phyloP scores from a whole-genome alignment of 92 coral and sea anemone genomes.

The Porites cylindrica region DNA sequence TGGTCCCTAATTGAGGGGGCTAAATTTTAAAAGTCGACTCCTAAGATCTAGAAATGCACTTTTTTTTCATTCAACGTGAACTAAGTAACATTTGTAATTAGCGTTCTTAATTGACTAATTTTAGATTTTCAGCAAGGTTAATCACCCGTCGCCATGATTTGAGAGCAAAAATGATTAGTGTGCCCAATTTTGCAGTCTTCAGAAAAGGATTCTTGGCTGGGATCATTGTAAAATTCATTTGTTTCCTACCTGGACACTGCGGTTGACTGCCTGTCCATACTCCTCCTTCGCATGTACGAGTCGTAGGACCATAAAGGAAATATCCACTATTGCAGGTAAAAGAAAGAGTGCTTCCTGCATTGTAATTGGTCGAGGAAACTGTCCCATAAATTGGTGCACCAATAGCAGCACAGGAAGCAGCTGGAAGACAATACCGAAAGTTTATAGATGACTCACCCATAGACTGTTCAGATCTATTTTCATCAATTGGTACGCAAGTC shows the following conservation, averaged over 20 bases:
- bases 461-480: too few relatives aligned
- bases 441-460: neutral
- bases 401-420: slow-evolving; percentile 72
- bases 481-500: too few relatives aligned
- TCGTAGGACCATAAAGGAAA: slow-evolving; percentile 64
- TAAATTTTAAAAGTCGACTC: too few relatives aligned
- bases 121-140: too few relatives aligned
- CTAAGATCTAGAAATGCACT: too few relatives aligned
- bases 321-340: slow-evolving; percentile 84
- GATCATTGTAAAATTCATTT: neutral
- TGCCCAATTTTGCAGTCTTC: neutral
- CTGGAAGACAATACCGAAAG: slow-evolving; percentile 24
- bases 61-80: too few relatives aligned
- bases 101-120: too few relatives aligned
- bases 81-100: too few relatives aligned
- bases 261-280: slow-evolving; percentile 86
- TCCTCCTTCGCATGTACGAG: slow-evolving; percentile 76
- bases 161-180: neutral
- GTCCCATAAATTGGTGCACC: slow-evolving; percentile 88
- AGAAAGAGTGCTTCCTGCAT: slow-evolving; percentile 73
- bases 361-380: slow-evolving; percentile 63
- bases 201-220: too few relatives aligned
- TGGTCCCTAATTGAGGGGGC: too few relatives aligned
- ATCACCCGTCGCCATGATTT: neutral
- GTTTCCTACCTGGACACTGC: slow-evolving; percentile 69